These are phyloP conservation scores for Lophotriccus pileatus DNA, from an alignment of 2,797 vertebrate genomes.

Conservation along the genomic window DNA sequence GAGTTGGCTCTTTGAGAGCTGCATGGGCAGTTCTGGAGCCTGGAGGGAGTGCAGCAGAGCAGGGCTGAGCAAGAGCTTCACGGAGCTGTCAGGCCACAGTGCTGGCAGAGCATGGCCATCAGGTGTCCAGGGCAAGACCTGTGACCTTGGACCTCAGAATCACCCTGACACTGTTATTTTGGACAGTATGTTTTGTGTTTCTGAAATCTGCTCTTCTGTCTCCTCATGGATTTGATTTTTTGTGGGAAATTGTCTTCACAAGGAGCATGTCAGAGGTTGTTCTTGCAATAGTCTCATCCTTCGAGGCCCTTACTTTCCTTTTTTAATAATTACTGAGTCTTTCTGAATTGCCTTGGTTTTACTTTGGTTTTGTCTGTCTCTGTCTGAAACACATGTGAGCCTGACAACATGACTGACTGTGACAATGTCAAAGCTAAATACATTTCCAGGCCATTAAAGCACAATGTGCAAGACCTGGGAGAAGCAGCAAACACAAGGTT, in stretches of 20 bases:
- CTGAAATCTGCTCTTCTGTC: background rate
- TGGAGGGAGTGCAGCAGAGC: background rate
- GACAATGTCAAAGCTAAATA: background rate
- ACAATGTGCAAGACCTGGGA: background rate
- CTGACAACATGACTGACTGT: background rate
- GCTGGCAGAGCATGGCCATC: background rate
- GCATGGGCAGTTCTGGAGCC: background rate
- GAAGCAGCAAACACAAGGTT: background rate
- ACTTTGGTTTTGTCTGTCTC: background rate
- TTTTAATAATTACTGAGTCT: background rate
- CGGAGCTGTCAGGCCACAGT: background rate
- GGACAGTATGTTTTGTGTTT: background rate
- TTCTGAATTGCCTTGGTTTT: background rate
- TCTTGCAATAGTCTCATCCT: background rate
- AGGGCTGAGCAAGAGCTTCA: background rate
- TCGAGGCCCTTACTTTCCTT: background rate
- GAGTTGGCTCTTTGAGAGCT: background rate
- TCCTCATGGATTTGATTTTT: background rate
- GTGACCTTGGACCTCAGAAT: background rate
- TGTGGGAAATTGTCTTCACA: background rate
- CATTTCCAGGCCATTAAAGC: background rate
- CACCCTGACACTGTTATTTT: accelerated
- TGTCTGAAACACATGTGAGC: background rate
- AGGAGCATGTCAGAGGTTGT: background rate
- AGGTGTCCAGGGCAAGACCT: background rate